A percentile compares a stretch with the other conserved stretches of the same genome.
Conservation (phyloP, 2,113 vertebrate species). For the Dicaeum eximium region DNA sequence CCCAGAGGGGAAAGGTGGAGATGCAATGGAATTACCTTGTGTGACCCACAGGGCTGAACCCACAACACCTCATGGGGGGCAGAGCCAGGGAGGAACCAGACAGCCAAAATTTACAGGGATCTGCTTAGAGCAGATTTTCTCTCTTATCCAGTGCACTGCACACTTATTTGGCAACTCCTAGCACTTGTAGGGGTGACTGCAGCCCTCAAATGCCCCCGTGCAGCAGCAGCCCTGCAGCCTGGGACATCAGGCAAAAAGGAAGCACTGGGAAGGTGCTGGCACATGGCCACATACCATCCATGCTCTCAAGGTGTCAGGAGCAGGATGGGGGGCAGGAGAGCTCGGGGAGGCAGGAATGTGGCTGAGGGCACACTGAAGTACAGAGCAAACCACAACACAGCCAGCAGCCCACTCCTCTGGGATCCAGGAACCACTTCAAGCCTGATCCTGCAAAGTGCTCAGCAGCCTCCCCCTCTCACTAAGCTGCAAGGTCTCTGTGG, state of each 20-base stretch:
- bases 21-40: background rate
- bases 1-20: background rate
- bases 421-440: conserved; percentile 33
- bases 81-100: background rate
- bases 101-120: background rate
- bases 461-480: background rate
- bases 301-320: background rate
- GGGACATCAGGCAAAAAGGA: background rate
- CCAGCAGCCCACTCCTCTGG: background rate
- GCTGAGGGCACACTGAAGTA: background rate
- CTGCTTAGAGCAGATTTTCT: background rate
- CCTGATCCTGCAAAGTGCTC: background rate
- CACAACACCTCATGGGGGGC: background rate
- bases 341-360: background rate
- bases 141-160: background rate
- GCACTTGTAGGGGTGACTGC: background rate
- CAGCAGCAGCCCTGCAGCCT: background rate
- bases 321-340: background rate
- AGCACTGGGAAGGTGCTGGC: background rate
- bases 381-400: background rate
- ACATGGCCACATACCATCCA: background rate
- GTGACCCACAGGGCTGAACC: conserved; percentile 2
- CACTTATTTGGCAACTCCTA: background rate
- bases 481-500: background rate
- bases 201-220: background rate